A percentile compares a stretch with the other conserved stretches of the same genome.
Conservation (phyloP, 2,113 vertebrate genomes). For the Leptosomus discolor region DNA sequence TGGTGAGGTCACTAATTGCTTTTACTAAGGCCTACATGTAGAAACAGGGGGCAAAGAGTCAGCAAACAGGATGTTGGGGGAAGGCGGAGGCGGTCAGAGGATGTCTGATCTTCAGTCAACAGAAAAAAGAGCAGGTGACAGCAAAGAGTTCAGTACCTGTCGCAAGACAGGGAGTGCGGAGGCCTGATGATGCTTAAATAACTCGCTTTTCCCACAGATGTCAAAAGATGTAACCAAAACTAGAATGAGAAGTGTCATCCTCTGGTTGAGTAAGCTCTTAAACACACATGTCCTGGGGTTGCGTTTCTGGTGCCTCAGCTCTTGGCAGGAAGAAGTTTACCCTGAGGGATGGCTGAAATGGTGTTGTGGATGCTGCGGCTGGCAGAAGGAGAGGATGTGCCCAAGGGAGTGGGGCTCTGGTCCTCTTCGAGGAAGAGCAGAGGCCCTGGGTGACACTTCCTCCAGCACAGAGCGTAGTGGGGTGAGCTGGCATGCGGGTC, state of each 20-base stretch:
- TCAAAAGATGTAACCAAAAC: neutral
- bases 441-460: neutral
- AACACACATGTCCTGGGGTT: neutral
- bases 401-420: neutral
- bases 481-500: neutral
- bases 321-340: neutral
- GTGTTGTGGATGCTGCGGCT: neutral
- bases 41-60: neutral
- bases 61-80: neutral
- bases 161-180: neutral
- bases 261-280: neutral
- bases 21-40: neutral
- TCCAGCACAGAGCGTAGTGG: neutral
- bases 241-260: neutral
- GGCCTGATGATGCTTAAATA: neutral
- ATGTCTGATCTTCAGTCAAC: neutral
- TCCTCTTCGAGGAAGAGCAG: neutral
- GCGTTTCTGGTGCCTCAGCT: neutral
- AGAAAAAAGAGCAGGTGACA: constrained; percentile 8
- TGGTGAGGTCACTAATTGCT: neutral
- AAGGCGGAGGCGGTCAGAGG: neutral
- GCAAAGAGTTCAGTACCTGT: neutral
- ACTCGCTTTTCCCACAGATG: neutral
- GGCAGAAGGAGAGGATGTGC: neutral
- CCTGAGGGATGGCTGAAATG: neutral